Base-by-base conservation (phyloP, 2,797 vertebrate genomes). In the Pterois miles region DNA sequence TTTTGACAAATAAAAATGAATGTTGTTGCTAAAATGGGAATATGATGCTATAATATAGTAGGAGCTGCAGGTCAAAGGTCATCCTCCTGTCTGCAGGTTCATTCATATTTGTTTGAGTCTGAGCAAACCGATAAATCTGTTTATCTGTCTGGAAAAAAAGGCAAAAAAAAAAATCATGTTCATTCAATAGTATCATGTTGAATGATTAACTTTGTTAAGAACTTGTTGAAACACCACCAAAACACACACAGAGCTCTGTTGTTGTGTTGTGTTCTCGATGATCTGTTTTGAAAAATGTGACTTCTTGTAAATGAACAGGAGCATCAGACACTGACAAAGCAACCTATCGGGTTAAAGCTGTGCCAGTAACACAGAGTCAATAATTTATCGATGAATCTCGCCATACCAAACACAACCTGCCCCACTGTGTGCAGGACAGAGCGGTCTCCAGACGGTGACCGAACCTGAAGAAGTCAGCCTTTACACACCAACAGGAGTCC, bases 311-410 rank as follows among this genome's bases (percentile, higher is more conserved):
- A 48, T 48, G 43, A 9, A 34, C 33, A 9, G 33, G 33, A n/a
- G 18, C 43, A 48, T 20, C 65, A 84, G 40, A 62, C 25, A 52
- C n/a, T 18, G 74, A 53, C 53, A 11, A n/a, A 31, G 14, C 25
- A 54, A 27, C 53, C 53, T 54, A 54, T 54, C 53, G 29, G 23
- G 53, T 54, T 54, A 27, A 54, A 54, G 65, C 79, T 53, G 25
- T 88, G 82, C 77, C 78, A 22, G 86, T 86, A 91, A 87, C 65
- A 48, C 64, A 48, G 25, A 78, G 85, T 94, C 92, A 84, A 92
- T 94, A 91, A 79, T 40, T 20, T 84, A 90, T 92, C 53, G 72
- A 93, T 88, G 84, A 82, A 85, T 83, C 34, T 74, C 12, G 1
- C 48, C 22, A 10, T 23, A 52, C 43, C 58, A 71, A 84, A 80